Base-by-base conservation (phyloP, 2,888 invertebrate genomes). In the Sisyra nigra region DNA sequence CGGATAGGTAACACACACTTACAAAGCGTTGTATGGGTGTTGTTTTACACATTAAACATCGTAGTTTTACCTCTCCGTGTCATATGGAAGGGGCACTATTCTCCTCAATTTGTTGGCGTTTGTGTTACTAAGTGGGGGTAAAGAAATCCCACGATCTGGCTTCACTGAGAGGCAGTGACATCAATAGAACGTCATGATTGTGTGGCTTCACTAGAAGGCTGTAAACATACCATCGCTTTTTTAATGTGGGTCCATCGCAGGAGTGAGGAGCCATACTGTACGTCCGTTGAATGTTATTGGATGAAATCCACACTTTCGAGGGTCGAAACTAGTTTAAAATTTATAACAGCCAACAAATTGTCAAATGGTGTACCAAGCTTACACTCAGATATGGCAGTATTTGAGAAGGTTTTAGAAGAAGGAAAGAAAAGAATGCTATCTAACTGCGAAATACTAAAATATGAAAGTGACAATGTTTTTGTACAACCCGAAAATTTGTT, bases 391-490 rank as follows among this genome's bases (percentile, higher is more conserved):
- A 15, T 19, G 30, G 41, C 40, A 46, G 37, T 45, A 5, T 19
- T 37, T 19, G 33, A 46, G 38, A 32, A 46, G 30, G 37, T 46
- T 42, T 46, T 49, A 41, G 44, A 48, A 32, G 40, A 46, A 41
- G 44, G 44, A 13, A 49, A 40, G 42, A 49, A 48, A 34, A 49
- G 44, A 45, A 47, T 45, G 44, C 39, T 47, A 46, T 30, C 13
- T 38, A 46, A 49, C 45, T 49, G 49, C 38, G 46, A 49, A 42
- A 30, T 49, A 42, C 33, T 49, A 38, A 47, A 45, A 24, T 49
- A 49, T 47, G 45, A 49, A 41, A 38, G 13, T 3, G 42, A 47
- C 33, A 46, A 38, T 46, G 10, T 11, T 42, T 18, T 33, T 43
- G 38, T 36, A 9, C 8, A 39, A 11, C n/a, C 42, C 31, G 13